phyloP scores from a whole-genome alignment of 2,113 vertebrate species.

The Pyrgilauda ruficollis region DNA sequence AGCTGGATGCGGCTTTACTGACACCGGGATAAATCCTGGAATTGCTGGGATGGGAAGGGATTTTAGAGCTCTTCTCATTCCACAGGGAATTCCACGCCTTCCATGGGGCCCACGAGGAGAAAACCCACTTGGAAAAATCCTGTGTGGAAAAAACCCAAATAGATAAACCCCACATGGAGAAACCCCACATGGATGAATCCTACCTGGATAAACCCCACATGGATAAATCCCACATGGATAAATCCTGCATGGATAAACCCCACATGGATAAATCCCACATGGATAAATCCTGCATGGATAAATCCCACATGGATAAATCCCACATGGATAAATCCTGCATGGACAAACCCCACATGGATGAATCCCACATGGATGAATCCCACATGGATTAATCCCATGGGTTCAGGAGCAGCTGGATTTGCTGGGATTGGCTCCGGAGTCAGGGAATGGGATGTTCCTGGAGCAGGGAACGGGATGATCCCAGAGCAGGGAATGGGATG shows the following conservation, averaged over 20 bases:
- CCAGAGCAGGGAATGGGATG: background rate
- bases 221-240: accelerated
- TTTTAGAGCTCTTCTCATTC: background rate
- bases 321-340: accelerated
- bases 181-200: background rate
- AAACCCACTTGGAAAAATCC: background rate
- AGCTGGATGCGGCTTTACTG: background rate
- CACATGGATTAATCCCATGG: accelerated
- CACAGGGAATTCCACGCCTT: background rate
- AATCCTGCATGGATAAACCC: background rate
- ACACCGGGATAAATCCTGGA: accelerated
- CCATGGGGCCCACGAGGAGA: background rate
- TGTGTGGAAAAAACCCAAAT: accelerated
- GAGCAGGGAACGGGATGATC: too few species aligned
- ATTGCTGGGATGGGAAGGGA: background rate
- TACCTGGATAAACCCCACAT: accelerated
- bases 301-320: accelerated
- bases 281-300: background rate
- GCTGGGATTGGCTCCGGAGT: background rate
- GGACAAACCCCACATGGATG: background rate
- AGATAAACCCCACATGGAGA: background rate
- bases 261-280: accelerated
- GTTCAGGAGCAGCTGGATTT: background rate
- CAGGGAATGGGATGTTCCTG: background rate
- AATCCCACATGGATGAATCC: background rate